Base-by-base conservation (phyloP, 2,797 vertebrate species). In the Chrysocyon brachyurus region DNA sequence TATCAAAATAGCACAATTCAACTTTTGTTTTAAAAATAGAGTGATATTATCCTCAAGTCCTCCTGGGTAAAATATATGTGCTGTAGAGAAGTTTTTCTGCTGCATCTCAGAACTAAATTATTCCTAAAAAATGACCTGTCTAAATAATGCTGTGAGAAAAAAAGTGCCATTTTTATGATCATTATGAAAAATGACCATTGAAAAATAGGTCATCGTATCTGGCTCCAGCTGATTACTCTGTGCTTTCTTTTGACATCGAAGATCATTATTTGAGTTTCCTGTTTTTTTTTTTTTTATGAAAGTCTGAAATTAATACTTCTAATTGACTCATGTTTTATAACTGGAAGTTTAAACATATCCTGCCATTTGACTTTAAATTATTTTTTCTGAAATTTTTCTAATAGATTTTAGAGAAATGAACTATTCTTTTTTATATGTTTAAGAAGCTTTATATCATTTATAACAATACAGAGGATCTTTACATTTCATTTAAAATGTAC, bases 131-230 rank as follows among this genome's bases (percentile, higher is more conserved):
- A 36, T 70, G 14, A 68, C 56, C 92, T 83, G 31, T 46, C 31
- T 86, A 52, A 78, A 78, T 11, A 79, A 79, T 77, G 14, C 77
- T 86, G 11, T 94, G 66, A 85, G n/a, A 86, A 54, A 54, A 96
- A 96, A 96, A 72, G 57, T 83, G 21, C 0, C 57, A 68, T 90
- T 91, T 92, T 90, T 56, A 72, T 75, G n/a, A 90, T 56, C 52
- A 46, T 36, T 83, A 57, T 12, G 19, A 95, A 91, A 97, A 96
- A 94, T 95, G 49, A 90, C 70, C 72, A 40, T 66, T 78, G 72
- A 57, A 92, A 97, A 96, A 56, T 56, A 92, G 88, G 77, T 86
- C 40, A 92, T 56, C 5, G 0, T 31, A 64, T 64, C 75, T 64
- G 49, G 11, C n/a, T 61, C 11, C 6, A 19, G 24, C 12, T 66